Base-by-base conservation (phyloP, 1,140 invertebrate genomes). In the Ptiloglossa arizonensis region DNA sequence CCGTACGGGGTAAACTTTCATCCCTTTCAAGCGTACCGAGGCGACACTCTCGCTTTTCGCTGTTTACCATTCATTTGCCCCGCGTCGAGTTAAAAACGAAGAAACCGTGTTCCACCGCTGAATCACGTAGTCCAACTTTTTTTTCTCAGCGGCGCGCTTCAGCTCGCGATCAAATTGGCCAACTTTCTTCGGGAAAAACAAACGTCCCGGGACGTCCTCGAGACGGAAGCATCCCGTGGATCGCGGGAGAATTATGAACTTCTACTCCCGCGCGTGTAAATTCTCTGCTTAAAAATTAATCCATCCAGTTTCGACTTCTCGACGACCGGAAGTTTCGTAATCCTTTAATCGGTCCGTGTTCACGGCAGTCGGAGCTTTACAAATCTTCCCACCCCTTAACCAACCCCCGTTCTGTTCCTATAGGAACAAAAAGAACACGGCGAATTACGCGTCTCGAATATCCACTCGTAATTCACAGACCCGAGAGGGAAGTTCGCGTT, bases 121-220 rank as follows among this genome's bases (percentile, higher is more conserved):
- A 46, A 48, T 64, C 48, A 48, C 62, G 62, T 48, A 64, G 62
- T n/a, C 62, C 24, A 64, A 64, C 22, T 48, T 64, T 48, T 64
- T 48, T 24, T 48, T 22, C n/a, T n/a, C n/a, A n/a, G n/a, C n/a
- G n/a, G n/a, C n/a, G n/a, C n/a, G 62, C 62, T 29, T 64, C 24
- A 29, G 8, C 41, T 0, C 41, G 41, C 62, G 24, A 64, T 64
- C 62, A 41, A 64, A 46, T 24, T 64, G 44, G 35, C 41, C 41
- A 64, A 64, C 13, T 48, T 46, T 38, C 32, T 17, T n/a, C 1
- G 27, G 1, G 29, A 29, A 59, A 59, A 59, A 59, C 24, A 59
- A 59, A 59, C 56, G 24, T 24, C 24, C 27, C 54, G 27, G 13
- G 52, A 15, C 27, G 27, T 32, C 54, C 17, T 50, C 48, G 48